Percentiles rank a stretch among this genome's conserved stretches.
These are phyloP conservation scores for Euschistus heros DNA, from an alignment of 1,140 invertebrate species.

Conservation along the genomic window DNA sequence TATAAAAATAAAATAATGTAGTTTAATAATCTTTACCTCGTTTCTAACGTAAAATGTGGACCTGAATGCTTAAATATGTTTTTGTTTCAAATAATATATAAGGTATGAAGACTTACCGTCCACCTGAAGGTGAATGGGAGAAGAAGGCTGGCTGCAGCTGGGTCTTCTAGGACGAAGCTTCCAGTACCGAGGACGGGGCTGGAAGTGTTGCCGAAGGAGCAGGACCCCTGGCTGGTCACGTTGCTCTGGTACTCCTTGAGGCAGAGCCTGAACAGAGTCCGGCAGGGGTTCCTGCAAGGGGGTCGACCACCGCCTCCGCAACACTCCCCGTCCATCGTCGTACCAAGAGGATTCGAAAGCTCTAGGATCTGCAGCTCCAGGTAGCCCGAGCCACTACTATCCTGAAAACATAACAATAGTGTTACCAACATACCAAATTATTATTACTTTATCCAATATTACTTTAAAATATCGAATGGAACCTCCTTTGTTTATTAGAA, in stretches of 20 bases:
- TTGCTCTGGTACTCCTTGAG: slow-evolving; percentile 86
- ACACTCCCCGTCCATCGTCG: slow-evolving; percentile 72
- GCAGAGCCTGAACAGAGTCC: slow-evolving; percentile 67
- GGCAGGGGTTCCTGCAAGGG: slow-evolving; percentile 38
- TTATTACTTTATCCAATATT: not conserved
- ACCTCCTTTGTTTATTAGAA: no score
- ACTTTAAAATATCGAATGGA: no score
- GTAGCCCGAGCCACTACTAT: slow-evolving; percentile 53
- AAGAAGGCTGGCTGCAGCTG: slow-evolving; percentile 51
- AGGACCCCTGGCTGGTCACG: slow-evolving; percentile 65
- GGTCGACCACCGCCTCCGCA: slow-evolving; percentile 40
- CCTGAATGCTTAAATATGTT: no score
- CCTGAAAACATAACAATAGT: not conserved
- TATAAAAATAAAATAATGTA: no score
- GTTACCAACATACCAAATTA: not conserved
- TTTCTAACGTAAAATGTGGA: no score
- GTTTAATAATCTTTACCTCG: no score
- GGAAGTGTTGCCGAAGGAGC: slow-evolving; percentile 80
- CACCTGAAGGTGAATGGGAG: slow-evolving; percentile 80
- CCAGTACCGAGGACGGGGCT: slow-evolving; percentile 74
- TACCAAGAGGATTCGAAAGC: slow-evolving; percentile 73
- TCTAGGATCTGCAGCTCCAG: slow-evolving; percentile 87
- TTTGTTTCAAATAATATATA: no score
- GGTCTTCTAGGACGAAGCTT: slow-evolving; percentile 74
- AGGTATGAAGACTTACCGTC: slow-evolving; percentile 59